Evolutionary conservation across 2,797 vertebrate species (phyloP).

Genomic region (Etheostoma nigrum): DNA sequence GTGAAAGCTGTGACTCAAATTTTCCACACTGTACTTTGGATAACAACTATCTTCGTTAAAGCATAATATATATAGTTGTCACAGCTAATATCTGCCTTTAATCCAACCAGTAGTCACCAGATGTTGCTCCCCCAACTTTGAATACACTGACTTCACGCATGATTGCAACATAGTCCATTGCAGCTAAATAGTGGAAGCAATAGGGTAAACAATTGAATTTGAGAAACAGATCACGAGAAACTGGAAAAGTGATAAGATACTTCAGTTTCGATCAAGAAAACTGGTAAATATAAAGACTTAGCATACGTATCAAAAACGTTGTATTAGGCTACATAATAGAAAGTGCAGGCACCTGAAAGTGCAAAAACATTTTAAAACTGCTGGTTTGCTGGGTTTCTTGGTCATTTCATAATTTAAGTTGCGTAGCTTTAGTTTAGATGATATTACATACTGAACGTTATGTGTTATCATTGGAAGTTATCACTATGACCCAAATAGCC

Average conservation of each 20-base stretch:
- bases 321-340: conserved; percentile 77
- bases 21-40: conserved; percentile 70
- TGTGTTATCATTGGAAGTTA: conserved; percentile 37
- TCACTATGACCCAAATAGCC: conserved; percentile 14
- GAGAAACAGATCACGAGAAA: conserved; percentile 50
- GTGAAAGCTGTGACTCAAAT: conserved; percentile 54
- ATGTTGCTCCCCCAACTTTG: conserved; percentile 51
- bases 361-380: conserved; percentile 65
- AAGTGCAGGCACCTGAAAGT: conserved; percentile 79
- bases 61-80: conserved; percentile 62
- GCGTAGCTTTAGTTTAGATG: conserved; percentile 50
- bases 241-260: conserved; percentile 42
- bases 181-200: conserved; percentile 64
- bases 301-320: conserved; percentile 67
- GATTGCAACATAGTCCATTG: conserved; percentile 44
- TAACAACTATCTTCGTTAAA: conserved; percentile 69
- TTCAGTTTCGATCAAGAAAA: conserved; percentile 42
- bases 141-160: conserved; percentile 48
- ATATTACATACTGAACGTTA: conserved; percentile 25
- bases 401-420: conserved; percentile 49
- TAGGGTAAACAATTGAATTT: conserved; percentile 39
- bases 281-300: conserved; percentile 57
- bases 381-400: conserved; percentile 74
- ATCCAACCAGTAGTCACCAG: conserved; percentile 58
- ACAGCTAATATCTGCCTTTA: conserved; percentile 56